Evolutionary conservation across 2,113 vertebrate genomes (phyloP).

Genomic region (Indicator indicator): DNA sequence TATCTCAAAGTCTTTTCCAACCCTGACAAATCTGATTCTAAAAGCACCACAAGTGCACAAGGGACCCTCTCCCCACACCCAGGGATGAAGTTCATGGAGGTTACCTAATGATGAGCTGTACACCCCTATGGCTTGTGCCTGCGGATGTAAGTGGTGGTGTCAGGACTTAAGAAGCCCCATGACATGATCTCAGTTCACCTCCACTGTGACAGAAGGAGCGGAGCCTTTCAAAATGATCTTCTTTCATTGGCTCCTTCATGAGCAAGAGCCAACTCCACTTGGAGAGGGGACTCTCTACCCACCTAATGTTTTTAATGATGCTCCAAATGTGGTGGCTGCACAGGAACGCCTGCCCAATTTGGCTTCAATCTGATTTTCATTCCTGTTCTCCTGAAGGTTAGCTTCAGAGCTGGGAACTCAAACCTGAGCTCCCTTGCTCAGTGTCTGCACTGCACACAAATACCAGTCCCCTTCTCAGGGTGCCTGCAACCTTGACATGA

Average conservation of each 20-base stretch:
- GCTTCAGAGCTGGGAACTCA: not conserved
- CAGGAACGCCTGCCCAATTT: not conserved
- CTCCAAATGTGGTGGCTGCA: rapidly evolving
- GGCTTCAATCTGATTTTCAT: constrained; percentile 28
- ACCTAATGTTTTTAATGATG: not conserved
- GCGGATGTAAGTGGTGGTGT: not conserved
- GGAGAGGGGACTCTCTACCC: not conserved
- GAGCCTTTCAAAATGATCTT: not conserved
- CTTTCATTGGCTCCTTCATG: not conserved
- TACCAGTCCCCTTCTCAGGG: not conserved
- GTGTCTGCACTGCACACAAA: not conserved
- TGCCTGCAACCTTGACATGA: not conserved
- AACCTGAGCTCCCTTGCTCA: not conserved
- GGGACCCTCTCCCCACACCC: not conserved
- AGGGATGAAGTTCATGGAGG: not conserved
- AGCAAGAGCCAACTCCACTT: not conserved
- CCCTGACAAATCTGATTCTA: too few species aligned
- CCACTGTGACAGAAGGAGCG: not conserved
- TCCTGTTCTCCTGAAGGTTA: constrained; percentile 17
- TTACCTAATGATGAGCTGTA: not conserved
- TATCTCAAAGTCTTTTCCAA: too few species aligned
- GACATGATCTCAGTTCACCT: not conserved
- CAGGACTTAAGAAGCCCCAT: not conserved
- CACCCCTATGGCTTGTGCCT: not conserved
- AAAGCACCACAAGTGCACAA: rapidly evolving